Percentiles rank a stretch among this genome's conserved stretches.
These are phyloP conservation scores for Apus apus DNA, from an alignment of 2,113 vertebrate genomes.

Conservation along the genomic window DNA sequence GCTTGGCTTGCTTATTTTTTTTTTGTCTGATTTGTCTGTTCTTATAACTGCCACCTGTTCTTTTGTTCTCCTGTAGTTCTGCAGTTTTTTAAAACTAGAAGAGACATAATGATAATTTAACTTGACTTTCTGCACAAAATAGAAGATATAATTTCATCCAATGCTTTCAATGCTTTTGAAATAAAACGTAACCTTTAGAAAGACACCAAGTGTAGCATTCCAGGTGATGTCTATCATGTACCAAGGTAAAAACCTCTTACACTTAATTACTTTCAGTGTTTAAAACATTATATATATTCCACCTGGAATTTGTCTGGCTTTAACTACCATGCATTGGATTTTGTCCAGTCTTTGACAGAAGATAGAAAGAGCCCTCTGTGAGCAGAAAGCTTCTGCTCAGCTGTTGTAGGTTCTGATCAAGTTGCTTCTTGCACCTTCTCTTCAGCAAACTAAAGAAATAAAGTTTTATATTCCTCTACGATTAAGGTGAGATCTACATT, in stretches of 20 bases:
- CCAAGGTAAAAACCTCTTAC: background rate
- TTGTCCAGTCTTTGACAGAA: background rate
- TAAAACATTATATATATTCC: background rate
- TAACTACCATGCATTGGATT: background rate
- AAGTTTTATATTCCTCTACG: background rate
- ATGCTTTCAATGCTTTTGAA: background rate
- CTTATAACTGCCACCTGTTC: constrained; percentile 66
- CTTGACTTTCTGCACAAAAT: constrained; percentile 10
- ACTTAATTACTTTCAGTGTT: background rate
- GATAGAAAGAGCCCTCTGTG: background rate
- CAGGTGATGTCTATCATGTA: background rate
- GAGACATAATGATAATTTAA: constrained; percentile 20
- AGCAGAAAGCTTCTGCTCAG: background rate
- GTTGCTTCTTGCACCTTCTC: background rate
- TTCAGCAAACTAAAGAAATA: background rate
- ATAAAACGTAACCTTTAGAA: background rate
- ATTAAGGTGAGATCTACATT: background rate
- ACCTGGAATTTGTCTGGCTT: background rate
- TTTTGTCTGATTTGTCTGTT: constrained; percentile 58
- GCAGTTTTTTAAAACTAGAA: background rate
- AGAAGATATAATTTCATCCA: background rate
- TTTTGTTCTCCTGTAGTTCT: constrained; percentile 38
- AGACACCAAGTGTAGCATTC: background rate
- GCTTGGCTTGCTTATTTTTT: constrained; percentile 30
- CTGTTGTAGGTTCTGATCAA: background rate